Base-by-base conservation (phyloP, 2,888 invertebrate species). In the Lasioglossum lativentre region DNA sequence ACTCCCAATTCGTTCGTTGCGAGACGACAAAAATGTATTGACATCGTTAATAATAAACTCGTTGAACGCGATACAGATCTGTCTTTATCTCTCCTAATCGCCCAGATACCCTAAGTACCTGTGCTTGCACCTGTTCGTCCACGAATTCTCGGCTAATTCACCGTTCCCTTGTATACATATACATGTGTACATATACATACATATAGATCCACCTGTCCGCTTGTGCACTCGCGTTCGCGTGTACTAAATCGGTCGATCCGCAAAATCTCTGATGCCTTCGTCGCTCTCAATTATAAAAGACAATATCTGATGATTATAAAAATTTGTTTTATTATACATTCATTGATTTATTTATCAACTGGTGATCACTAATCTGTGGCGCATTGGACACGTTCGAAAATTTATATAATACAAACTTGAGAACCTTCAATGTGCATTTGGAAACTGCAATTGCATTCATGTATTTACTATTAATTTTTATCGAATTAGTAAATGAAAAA, bases 11-110 rank as follows among this genome's bases (percentile, higher is more conserved):
- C 30, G 81, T 79, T 79, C 78, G 76, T 78, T 86, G 76, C 82
- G 68, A 87, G 83, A 81, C 79, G 89, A 89, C 86, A 38, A 68
- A 68, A 68, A 23, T 68, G 84, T 90, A 89, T 90, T 88, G 88
- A 90, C 87, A 78, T 88, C 75, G 59, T 84, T 63, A 86, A 80
- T 83, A 84, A 86, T 84, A 68, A n/a, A 38, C 68, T 89, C 79
- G 85, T 82, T 83, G 81, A 79, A 75, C 76, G 74, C 56, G 74
- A 81, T 78, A 80, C 79, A 70, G 71, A 87, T 78, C 77, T 89
- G 82, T 86, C 86, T 87, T 85, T 86, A 78, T 88, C 74, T 86
- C 85, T 89, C 83, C 78, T 68, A 79, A 40, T 77, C 30, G 56
- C 66, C n/a, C 70, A 56, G 66, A 38, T 63, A 70, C 68, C 27